Evolutionary conservation across 2,113 vertebrate genomes (phyloP), one percentile per base, ranked within the genome.

Genomic region (Stigmatopora nigra): DNA sequence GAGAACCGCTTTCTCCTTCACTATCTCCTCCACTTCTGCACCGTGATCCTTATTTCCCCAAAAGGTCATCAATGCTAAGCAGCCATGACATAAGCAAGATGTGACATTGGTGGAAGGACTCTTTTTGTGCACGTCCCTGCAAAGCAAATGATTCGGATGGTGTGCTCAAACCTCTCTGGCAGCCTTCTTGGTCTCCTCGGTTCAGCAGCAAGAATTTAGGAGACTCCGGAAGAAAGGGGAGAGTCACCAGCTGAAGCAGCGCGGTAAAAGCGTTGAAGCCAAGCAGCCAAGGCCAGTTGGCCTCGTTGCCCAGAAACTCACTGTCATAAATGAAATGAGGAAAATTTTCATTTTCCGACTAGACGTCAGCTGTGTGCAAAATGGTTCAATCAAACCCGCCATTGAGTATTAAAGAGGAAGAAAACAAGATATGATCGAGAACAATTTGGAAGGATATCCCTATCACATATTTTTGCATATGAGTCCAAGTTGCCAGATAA

Each of bases 191-290:
- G 74, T 94, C 90, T 47, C 87, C 88, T 69, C 61, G 86, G 47
- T 92, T 85, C 59, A 94, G 87, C 61, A 95, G 81, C 58, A 94
- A 90, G 77, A 89, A 93, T 14, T 86, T 83, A 2, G 93, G 93
- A 57, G 93, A 93, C 68, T 94, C 92, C 20, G 93, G 93, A 65
- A 94, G 87, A 74, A 92, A 87, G 25, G 91, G 89, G 66, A 94
- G 80, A 7, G 82, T 87, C 77, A 87, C 14, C 57, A 94, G 79
- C 82, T 94, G 92, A 59, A 92, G 1, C 5, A 93, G 60, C 3
- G 85, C 90, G 0, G 89, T 82, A 13, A 88, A 36, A 0, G 68
- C 89, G 0, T 80, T 90, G 72, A 87, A 80, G 36, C 87, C 84
- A 66, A 94, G 84, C 72, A 94, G 86, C 82, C 89, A 45, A 0